Base-by-base conservation (phyloP, 2,888 invertebrate genomes). In the Deilephila elpenor region DNA sequence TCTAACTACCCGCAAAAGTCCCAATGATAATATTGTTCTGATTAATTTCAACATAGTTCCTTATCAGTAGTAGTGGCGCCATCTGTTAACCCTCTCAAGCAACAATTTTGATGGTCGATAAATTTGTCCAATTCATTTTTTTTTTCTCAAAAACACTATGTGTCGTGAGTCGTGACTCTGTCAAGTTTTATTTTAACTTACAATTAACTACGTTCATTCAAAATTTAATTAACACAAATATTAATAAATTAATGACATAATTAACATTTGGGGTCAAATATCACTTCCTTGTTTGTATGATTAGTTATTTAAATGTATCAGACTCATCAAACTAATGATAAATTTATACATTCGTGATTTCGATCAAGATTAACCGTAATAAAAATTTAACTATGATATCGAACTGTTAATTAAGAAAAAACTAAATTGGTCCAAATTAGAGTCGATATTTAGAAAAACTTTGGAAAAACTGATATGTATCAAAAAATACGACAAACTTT, bases 251-350 rank as follows among this genome's bases (percentile, higher is more conserved):
- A 67, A 67, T 67, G 44, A 51, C 67, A 51, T 56, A 6, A 51
- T 51, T 44, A 51, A 51, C 11, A 64, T 51, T 67, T 44, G 67
- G 7, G 67, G 67, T 67, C 67, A 20, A 20, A 67, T n/a, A 67
- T 67, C 7, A 25, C 51, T 67, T 67, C 67, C 67, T 67, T 51
- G 14, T 67, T 51, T 14, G 1, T 8, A 64, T 67, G 25, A 67
- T 67, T 67, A 51, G 14, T 51, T 67, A 67, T 67, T 67, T 29
- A 67, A 67, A 67, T 67, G 25, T 51, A 51, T 44, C 64, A 67
- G 14, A 51, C 25, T 29, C 29, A 51, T 25, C 5, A 67, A 25
- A 67, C 17, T 67, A 14, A 44, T 25, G 67, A 51, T 67, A 51
- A 25, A 67, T 44, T 67, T 51, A n/a, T 20, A 44, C n/a, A 51